phyloP scores from a whole-genome alignment of 1,140 invertebrate species.

The Aphis gossypii region DNA sequence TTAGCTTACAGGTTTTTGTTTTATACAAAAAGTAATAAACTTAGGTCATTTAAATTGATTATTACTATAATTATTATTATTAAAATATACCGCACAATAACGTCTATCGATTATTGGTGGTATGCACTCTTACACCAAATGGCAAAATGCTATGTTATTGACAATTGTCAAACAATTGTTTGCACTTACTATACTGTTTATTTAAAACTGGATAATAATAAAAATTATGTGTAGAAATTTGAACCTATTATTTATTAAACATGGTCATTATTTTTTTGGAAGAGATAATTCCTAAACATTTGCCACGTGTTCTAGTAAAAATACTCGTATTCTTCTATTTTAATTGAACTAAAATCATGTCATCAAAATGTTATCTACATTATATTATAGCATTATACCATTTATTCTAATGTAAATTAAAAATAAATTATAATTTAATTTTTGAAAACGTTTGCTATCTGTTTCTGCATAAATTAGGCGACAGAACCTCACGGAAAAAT shows the following conservation, averaged over 20 bases:
- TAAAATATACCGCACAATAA: background rate
- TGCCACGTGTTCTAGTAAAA: background rate
- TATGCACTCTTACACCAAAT: background rate
- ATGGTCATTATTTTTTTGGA: background rate
- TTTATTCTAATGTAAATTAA: no score
- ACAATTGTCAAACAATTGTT: background rate
- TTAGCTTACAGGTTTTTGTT: background rate
- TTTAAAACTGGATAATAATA: background rate
- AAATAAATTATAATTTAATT: background rate
- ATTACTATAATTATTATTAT: background rate
- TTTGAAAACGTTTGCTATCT: background rate
- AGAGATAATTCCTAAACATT: background rate
- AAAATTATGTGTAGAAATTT: background rate
- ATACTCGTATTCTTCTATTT: background rate
- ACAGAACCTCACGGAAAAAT: no score
- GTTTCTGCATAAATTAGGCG: background rate
- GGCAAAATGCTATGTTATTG: background rate
- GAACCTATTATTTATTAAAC: constrained; percentile 18
- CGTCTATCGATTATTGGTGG: background rate
- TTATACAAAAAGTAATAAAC: background rate
- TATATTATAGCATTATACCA: no score
- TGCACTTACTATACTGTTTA: background rate
- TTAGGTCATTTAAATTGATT: background rate
- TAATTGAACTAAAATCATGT: background rate
- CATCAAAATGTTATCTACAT: background rate